Base-by-base conservation (phyloP, 1,140 invertebrate species). In the Pinna nobilis region DNA sequence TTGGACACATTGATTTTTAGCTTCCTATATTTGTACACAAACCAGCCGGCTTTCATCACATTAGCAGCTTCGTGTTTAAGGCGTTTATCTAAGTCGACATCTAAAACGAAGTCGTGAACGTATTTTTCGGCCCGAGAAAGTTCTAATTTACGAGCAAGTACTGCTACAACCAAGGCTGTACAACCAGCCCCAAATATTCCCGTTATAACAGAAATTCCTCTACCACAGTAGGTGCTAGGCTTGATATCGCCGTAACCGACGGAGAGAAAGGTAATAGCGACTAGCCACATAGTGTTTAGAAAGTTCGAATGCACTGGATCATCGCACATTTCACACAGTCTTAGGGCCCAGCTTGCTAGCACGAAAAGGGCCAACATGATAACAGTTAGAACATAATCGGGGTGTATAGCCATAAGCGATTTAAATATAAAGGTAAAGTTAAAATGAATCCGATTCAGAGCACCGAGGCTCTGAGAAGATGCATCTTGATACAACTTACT, bases 171-270 rank as follows among this genome's bases (percentile, higher is more conserved):
- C 9, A 89, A 82, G 11, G 88, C 88, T 0, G 88, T 89, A 59
- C 84, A 84, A 7, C 85, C 88, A 1, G 87, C 85, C 2, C 88
- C 88, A 76, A 88, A 83, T n/a, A 89, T 84, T 1, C 88, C 89
- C 1, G 87, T 89, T 9, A 86, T 69, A 1, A 89, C 87, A 5
- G 88, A 82, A 18, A 89, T 86, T 20, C 82, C 80, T 4, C 88
- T 74, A 3, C 89, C 89, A 74, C 88, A 89, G 60, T 87, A 84
- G 0, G 87, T 85, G n/a, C 83, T 81, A 0, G 88, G 88, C 0
- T 86, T 83, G n/a, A 89, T 88, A 67, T 89, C 88, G 2, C 88
- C 88, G 68, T 89, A 89, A 2, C 88, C 88, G 7, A 89, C 82
- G 0, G 84, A 84, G 3, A 89, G 77, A 75, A 89, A 89, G 18